These are phyloP conservation scores for Clarias pachynema DNA, from an alignment of 2,797 vertebrate species.

Conservation along the genomic window DNA sequence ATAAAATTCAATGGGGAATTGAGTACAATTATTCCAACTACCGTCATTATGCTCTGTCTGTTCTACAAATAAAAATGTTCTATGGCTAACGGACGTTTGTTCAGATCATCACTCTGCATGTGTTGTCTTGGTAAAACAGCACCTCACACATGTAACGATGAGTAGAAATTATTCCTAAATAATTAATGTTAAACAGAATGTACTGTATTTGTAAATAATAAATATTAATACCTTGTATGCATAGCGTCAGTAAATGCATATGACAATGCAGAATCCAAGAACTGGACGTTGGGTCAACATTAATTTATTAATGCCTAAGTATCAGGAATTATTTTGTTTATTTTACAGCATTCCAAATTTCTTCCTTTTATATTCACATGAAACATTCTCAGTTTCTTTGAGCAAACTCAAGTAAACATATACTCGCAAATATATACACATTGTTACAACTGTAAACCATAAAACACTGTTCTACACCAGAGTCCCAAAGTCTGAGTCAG, in stretches of 20 bases:
- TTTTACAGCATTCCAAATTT: background rate
- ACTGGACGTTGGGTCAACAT: too few relatives aligned
- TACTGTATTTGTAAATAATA: background rate
- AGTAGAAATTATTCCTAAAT: background rate
- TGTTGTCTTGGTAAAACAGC: background rate
- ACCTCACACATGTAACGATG: background rate
- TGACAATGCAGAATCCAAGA: background rate
- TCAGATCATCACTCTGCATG: background rate
- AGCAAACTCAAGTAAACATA: background rate
- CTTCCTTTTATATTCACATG: background rate
- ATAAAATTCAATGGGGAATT: background rate
- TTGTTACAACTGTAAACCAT: background rate
- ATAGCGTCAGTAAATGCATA: background rate
- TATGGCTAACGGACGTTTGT: background rate
- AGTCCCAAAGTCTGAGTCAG: background rate
- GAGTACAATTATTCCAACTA: background rate
- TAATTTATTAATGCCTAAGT: constrained; percentile 3
- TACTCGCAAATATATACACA: background rate
- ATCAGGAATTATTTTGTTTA: background rate
- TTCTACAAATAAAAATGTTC: background rate
- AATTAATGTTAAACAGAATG: background rate
- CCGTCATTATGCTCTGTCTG: background rate
- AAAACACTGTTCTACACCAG: background rate
- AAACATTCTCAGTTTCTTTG: background rate
- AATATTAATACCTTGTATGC: background rate